Evolutionary conservation across 2,113 vertebrate genomes (phyloP).

Genomic region (Lepidothrix coronata): DNA sequence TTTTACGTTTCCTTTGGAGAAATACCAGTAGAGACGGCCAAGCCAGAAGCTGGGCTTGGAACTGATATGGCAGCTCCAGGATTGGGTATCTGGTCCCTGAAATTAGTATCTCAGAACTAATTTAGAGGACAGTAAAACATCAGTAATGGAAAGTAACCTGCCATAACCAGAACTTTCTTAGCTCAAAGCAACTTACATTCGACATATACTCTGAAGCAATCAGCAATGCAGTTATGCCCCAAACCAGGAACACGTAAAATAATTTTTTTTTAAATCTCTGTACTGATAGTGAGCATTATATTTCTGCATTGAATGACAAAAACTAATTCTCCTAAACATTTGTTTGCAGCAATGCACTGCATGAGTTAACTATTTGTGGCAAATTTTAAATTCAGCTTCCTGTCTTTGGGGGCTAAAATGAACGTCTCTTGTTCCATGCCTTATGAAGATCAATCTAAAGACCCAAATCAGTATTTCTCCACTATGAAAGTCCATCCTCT

Average conservation of each 20-base stretch:
- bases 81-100: background rate
- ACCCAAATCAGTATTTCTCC: background rate
- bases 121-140: background rate
- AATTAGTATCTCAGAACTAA: background rate
- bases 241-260: background rate
- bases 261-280: background rate
- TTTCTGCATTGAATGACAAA: background rate
- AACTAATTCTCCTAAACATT: background rate
- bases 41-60: background rate
- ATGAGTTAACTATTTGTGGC: background rate
- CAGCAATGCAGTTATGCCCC: accelerated
- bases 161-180: background rate
- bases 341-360: background rate
- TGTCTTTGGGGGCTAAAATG: background rate
- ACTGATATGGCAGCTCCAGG: background rate
- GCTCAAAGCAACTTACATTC: background rate
- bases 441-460: background rate
- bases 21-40: background rate
- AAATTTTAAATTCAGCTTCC: background rate
- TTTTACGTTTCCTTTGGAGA: background rate
- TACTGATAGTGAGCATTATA: background rate
- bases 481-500: background rate
- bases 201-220: background rate
- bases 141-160: background rate
- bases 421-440: background rate